phyloP scores from a whole-genome alignment of 2,113 vertebrate genomes.

The Colaptes auratus region DNA sequence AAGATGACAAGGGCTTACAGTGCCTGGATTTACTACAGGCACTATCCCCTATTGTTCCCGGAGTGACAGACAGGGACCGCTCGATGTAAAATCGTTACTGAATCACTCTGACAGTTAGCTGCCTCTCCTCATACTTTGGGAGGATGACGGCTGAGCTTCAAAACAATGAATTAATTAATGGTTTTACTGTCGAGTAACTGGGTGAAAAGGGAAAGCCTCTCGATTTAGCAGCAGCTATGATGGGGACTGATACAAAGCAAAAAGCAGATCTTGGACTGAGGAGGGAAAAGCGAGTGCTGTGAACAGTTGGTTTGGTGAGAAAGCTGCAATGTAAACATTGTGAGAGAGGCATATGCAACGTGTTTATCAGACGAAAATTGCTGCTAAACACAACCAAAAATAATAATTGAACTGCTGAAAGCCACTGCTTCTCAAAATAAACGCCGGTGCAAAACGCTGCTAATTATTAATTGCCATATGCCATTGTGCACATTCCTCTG shows the following conservation, averaged over 20 bases:
- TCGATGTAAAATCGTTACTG: not conserved
- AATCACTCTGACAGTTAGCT: not conserved
- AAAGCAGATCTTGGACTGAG: not conserved
- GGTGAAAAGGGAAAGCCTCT: not conserved
- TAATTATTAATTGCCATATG: not conserved
- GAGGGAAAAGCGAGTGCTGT: not conserved
- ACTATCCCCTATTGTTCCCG: not conserved
- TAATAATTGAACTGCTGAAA: constrained; percentile 38
- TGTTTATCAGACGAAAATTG: constrained; percentile 47
- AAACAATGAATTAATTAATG: not conserved
- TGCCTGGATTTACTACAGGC: not conserved
- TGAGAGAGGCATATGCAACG: constrained; percentile 8
- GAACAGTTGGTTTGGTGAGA: constrained; percentile 61
- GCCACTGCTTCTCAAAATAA: constrained; percentile 17
- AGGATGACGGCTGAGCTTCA: not conserved
- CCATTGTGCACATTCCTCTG: not conserved
- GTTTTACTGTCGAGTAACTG: not conserved
- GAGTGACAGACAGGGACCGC: not conserved
- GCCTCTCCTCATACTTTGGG: not conserved
- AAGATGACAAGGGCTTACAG: not conserved
- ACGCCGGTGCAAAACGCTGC: not conserved
- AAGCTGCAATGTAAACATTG: constrained; percentile 55
- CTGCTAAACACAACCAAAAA: constrained; percentile 48
- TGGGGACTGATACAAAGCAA: not conserved
- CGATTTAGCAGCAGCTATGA: not conserved